Conservation (phyloP, 2,888 invertebrate species). For the Cheilosia pagana region DNA sequence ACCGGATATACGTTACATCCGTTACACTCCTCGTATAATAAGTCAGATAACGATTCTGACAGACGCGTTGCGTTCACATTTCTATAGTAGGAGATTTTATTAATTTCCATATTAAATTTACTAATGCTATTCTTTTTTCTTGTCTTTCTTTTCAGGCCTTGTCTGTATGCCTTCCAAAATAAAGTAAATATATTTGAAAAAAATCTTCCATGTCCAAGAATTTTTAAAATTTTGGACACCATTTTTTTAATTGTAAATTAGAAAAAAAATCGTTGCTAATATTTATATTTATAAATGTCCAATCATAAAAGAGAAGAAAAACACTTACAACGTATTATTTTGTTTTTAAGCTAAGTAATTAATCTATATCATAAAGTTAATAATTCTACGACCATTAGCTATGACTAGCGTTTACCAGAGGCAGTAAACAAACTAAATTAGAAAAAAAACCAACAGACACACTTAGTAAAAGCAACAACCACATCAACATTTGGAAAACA, state of each 20-base stretch:
- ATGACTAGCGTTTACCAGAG: constrained; percentile 27
- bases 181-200: constrained; percentile 78
- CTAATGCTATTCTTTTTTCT: constrained; percentile 11
- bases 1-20: neutral
- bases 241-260: constrained; percentile 79
- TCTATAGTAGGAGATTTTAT: too few relatives aligned
- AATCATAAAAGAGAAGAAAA: constrained; percentile 53
- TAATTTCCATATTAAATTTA: neutral
- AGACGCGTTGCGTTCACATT: neutral
- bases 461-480: neutral
- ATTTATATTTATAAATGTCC: constrained; percentile 71
- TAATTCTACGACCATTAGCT: constrained; percentile 40
- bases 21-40: too few relatives aligned
- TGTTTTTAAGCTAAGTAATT: constrained; percentile 56
- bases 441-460: constrained; percentile 26
- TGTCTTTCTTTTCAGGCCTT: constrained; percentile 81
- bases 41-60: too few relatives aligned
- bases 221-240: constrained; percentile 81
- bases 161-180: constrained; percentile 83
- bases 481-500: constrained; percentile 26
- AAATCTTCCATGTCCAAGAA: constrained; percentile 82
- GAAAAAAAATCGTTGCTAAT: constrained; percentile 60
- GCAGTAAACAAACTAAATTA: constrained; percentile 35
- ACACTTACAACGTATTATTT: constrained; percentile 67
- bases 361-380: constrained; percentile 38